These are phyloP conservation scores for Papilio gigon DNA, from an alignment of 2,888 invertebrate genomes.

Conservation along the genomic window DNA sequence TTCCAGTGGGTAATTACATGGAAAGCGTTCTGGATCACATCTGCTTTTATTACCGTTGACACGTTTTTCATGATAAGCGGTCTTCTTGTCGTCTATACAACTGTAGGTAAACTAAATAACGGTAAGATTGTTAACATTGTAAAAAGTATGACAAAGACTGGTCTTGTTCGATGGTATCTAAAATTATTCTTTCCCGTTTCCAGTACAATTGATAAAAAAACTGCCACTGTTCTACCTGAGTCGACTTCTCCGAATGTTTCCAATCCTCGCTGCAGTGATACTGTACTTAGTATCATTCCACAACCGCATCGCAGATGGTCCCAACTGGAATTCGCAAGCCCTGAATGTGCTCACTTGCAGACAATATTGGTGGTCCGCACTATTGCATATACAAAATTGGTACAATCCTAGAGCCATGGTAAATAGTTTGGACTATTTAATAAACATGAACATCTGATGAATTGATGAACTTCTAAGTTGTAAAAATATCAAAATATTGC, in stretches of 20 bases:
- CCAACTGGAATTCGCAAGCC: constrained; percentile 51
- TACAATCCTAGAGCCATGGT: constrained; percentile 55
- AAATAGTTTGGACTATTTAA: constrained; percentile 40
- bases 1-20: constrained; percentile 52
- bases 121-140: constrained; percentile 44
- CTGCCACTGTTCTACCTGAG: constrained; percentile 65
- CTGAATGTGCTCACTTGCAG: constrained; percentile 55
- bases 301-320: constrained; percentile 61
- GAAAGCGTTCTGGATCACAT: constrained; percentile 56
- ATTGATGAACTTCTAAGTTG: background rate
- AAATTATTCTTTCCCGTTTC: constrained; percentile 28
- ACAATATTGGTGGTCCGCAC: constrained; percentile 64
- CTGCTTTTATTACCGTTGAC: constrained; percentile 75
- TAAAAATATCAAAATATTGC: too few relatives aligned
- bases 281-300: constrained; percentile 60
- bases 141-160: too few relatives aligned
- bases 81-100: constrained; percentile 50
- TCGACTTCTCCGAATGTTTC: constrained; percentile 65
- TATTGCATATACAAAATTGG: constrained; percentile 65
- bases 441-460: background rate
- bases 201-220: constrained; percentile 59
- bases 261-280: constrained; percentile 57
- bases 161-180: too few relatives aligned
- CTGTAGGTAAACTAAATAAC: constrained; percentile 47
- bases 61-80: constrained; percentile 75